phyloP scores from a whole-genome alignment of 2,797 vertebrate species.

The Propithecus deckenii region DNA sequence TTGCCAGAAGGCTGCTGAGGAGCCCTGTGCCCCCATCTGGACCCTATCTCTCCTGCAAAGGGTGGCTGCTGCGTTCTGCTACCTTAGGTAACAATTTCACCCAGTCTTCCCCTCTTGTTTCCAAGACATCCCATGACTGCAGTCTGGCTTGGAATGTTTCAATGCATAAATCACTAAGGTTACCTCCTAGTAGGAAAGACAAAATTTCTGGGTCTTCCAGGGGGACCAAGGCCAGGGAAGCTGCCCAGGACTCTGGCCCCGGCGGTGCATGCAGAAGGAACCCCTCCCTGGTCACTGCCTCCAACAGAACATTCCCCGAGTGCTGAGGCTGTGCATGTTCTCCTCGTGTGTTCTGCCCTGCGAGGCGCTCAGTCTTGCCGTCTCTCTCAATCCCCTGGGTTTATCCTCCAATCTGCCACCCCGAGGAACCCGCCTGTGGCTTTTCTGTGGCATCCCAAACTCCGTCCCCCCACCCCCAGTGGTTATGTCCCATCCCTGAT shows the following conservation, averaged over 20 bases:
- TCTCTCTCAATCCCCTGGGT: background rate
- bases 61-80: background rate
- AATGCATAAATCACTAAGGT: background rate
- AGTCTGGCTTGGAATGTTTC: background rate
- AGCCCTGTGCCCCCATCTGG: rapidly evolving
- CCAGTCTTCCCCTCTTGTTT: background rate
- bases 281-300: background rate
- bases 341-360: background rate
- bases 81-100: background rate
- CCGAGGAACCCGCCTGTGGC: background rate
- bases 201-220: background rate
- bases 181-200: background rate
- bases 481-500: conserved; percentile 7
- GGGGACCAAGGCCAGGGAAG: background rate
- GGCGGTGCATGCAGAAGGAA: background rate
- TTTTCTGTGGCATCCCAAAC: background rate
- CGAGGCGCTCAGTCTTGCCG: background rate
- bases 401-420: background rate
- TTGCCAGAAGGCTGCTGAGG: rapidly evolving
- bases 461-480: background rate
- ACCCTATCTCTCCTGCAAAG: background rate
- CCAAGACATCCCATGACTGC: background rate
- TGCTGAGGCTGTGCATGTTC: rapidly evolving
- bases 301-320: background rate
- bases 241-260: background rate